phyloP scores from a whole-genome alignment of 2,797 vertebrate species.

The Gallinago stenura region DNA sequence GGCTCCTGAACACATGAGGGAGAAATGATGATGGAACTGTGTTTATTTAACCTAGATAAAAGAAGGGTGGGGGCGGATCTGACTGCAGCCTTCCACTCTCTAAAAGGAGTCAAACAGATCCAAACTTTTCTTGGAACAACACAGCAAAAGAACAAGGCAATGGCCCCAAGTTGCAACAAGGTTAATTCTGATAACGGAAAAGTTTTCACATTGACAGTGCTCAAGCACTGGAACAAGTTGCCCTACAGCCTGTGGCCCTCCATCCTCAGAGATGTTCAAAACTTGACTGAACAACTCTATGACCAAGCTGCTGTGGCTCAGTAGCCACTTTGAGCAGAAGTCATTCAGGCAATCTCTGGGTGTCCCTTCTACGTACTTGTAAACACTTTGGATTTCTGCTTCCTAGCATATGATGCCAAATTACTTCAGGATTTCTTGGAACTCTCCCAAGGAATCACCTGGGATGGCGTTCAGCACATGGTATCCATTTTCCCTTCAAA shows the following conservation, averaged over 20 bases:
- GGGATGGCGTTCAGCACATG: not conserved
- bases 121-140: not conserved
- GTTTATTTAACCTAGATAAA: not conserved
- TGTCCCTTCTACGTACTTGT: not conserved
- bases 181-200: not conserved
- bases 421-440: not conserved
- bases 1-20: rapidly evolving
- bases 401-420: not conserved
- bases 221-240: not conserved
- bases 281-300: not conserved
- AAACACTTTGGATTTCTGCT: not conserved
- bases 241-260: not conserved
- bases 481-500: not conserved
- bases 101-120: not conserved
- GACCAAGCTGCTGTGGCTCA: not conserved
- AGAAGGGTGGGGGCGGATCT: not conserved
- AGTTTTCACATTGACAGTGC: not conserved
- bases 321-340: not conserved
- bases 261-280: not conserved
- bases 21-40: not conserved
- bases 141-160: not conserved
- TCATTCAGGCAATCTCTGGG: rapidly evolving
- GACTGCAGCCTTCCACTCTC: not conserved
- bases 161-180: not conserved
- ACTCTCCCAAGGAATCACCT: not conserved